phyloP scores from a whole-genome alignment of 2,113 vertebrate species.

The Menidia beryllina region DNA sequence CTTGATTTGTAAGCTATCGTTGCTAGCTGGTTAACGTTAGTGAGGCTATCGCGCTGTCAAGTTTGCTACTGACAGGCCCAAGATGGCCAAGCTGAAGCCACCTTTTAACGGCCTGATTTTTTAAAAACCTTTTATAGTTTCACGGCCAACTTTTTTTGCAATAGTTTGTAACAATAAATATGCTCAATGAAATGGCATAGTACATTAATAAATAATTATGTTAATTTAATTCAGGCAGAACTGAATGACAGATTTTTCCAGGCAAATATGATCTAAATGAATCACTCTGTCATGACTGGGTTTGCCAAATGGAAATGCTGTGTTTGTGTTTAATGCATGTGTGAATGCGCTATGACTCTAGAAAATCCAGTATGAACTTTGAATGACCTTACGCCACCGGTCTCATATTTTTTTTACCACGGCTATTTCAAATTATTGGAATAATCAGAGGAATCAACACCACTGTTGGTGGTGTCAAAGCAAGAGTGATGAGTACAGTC shows the following conservation, averaged over 20 bases:
- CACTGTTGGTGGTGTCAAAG: constrained; percentile 19
- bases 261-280: not conserved
- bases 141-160: constrained; percentile 3
- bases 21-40: constrained; percentile 58
- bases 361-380: constrained; percentile 39
- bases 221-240: not conserved
- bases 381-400: constrained; percentile 15
- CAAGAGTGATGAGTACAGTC: constrained; percentile 5
- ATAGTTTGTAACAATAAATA: not conserved
- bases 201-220: not conserved
- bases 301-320: constrained; percentile 17
- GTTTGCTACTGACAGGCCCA: constrained; percentile 65
- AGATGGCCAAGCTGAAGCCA: constrained; percentile 51
- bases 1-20: constrained; percentile 42
- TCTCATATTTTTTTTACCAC: not conserved
- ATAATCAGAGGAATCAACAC: not conserved
- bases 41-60: constrained; percentile 67
- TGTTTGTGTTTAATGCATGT: constrained; percentile 30
- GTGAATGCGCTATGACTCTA: constrained; percentile 8
- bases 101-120: constrained; percentile 16
- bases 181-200: not conserved
- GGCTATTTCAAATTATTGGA: not conserved
- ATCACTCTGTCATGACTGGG: not conserved
- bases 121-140: constrained; percentile 15
- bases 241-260: constrained; percentile 11